Conservation (phyloP, 2,888 invertebrate genomes). For the Drosophila emarginata region DNA sequence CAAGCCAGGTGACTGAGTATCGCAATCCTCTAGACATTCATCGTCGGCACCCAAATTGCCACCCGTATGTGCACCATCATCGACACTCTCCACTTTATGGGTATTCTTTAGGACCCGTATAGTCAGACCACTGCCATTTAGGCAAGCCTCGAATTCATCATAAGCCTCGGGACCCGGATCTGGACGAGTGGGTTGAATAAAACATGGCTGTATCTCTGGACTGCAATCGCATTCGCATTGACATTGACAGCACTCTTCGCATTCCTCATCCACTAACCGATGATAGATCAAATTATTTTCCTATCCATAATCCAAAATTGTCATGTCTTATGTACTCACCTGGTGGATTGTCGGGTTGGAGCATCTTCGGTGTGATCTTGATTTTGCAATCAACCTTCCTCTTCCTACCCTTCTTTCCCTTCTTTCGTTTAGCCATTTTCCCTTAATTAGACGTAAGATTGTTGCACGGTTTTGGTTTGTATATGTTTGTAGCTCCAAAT, state of each 20-base stretch:
- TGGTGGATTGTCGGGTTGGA: conserved; percentile 30
- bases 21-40: conserved; percentile 27
- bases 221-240: conserved; percentile 55
- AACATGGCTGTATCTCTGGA: conserved; percentile 63
- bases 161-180: conserved; percentile 80
- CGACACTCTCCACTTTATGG: conserved; percentile 77
- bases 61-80: conserved; percentile 56
- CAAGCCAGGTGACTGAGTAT: conserved; percentile 31
- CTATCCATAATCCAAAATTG: too few relatives aligned
- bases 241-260: conserved; percentile 50
- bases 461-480: conserved; percentile 21
- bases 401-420: conserved; percentile 40
- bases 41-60: conserved; percentile 26
- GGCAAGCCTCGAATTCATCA: conserved; percentile 81
- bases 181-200: conserved; percentile 59
- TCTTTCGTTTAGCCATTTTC: conserved; percentile 39
- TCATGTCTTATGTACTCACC: conserved; percentile 10
- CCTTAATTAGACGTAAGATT: background rate
- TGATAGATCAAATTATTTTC: too few relatives aligned
- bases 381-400: conserved; percentile 26
- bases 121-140: conserved; percentile 80
- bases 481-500: conserved; percentile 30
- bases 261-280: conserved; percentile 26
- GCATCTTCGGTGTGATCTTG: conserved; percentile 19
- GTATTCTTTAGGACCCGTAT: conserved; percentile 80